Evolutionary conservation across 64 coral and sea anemone species (phyloP).

Genomic region (Acropora yongei): DNA sequence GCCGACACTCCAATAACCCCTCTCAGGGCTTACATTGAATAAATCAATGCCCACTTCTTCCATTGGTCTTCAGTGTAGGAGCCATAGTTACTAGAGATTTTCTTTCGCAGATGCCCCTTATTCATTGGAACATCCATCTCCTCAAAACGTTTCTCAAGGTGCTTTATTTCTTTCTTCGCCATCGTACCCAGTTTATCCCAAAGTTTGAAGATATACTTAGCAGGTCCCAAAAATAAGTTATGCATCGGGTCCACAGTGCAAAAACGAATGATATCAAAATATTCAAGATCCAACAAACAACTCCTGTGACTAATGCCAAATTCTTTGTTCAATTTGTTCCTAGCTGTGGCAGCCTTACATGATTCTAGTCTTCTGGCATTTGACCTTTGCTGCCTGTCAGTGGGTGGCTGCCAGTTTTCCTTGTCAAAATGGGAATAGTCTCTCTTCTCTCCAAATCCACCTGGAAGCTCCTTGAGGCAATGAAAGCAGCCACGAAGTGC

Average conservation of each 20-base stretch:
- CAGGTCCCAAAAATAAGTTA: no score
- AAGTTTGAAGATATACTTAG: slow-evolving; percentile 8
- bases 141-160: slow-evolving; percentile 17
- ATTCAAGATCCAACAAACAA: slow-evolving; percentile 59
- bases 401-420: not conserved
- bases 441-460: slow-evolving; percentile 3
- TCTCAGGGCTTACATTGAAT: not conserved
- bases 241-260: not conserved
- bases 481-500: not conserved
- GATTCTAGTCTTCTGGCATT: slow-evolving; percentile 33
- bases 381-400: not conserved
- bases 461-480: no score
- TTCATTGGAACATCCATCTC: not conserved
- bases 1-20: slow-evolving; percentile 50
- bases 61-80: not conserved
- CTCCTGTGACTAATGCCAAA: slow-evolving; percentile 27
- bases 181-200: slow-evolving; percentile 11
- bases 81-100: not conserved
- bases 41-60: not conserved
- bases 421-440: slow-evolving; percentile 27
- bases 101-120: not conserved
- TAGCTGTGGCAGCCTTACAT: not conserved
- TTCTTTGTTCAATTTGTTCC: slow-evolving; percentile 8
- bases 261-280: slow-evolving; percentile 64
- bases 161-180: slow-evolving; percentile 5